phyloP scores from a whole-genome alignment of 2,113 vertebrate species.

The Zootoca vivipara region DNA sequence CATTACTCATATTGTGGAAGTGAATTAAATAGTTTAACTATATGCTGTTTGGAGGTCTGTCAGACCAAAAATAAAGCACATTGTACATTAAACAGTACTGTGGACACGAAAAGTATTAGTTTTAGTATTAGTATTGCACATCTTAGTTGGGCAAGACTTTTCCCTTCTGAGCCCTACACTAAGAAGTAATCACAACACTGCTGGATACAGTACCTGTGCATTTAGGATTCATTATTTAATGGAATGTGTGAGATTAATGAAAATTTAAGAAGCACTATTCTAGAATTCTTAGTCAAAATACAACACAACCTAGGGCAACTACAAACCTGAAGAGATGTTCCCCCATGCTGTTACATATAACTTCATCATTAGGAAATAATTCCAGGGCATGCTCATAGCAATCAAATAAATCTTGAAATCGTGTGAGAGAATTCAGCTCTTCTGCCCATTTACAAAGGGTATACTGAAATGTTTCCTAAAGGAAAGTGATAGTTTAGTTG shows the following conservation, averaged over 20 bases:
- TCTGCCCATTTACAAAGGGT: conserved; percentile 95
- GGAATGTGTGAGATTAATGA: neutral
- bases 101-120: neutral
- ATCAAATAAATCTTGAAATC: conserved; percentile 91
- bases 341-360: conserved; percentile 97
- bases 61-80: neutral
- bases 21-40: too few relatives aligned
- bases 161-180: neutral
- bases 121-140: too few relatives aligned
- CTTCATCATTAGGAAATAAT: conserved; percentile 91
- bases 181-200: neutral
- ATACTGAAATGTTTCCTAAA: conserved; percentile 93
- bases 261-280: neutral
- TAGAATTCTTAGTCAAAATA: conserved; percentile 13
- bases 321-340: conserved; percentile 96
- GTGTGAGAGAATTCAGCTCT: conserved; percentile 88
- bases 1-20: too few relatives aligned
- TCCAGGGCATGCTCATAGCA: conserved; percentile 96
- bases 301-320: neutral
- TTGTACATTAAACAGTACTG: neutral
- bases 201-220: neutral
- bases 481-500: conserved; percentile 11
- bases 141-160: neutral
- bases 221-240: neutral
- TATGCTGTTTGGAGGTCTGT: neutral